A percentile compares a stretch with the other conserved stretches of the same genome.
Evolutionary conservation across 2,113 vertebrate genomes (phyloP).

Genomic region (Glareola pratincola): DNA sequence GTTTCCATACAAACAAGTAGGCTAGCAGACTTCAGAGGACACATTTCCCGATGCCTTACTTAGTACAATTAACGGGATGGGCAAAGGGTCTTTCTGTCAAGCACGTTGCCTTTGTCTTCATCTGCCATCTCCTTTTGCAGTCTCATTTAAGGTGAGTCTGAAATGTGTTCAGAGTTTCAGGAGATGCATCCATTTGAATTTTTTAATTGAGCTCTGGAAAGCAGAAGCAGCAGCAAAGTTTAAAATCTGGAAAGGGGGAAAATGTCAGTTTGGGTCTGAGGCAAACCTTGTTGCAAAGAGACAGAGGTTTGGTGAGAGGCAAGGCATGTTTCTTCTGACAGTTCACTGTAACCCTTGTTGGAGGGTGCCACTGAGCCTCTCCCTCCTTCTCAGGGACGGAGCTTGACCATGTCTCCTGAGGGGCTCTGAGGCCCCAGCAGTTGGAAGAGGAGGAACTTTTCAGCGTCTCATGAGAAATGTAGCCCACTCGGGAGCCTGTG

Average conservation of each 20-base stretch:
- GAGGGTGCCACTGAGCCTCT: background rate
- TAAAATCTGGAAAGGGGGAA: background rate
- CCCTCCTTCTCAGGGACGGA: background rate
- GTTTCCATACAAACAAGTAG: background rate
- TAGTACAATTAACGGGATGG: background rate
- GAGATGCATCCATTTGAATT: background rate
- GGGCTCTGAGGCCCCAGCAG: background rate
- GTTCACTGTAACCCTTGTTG: background rate
- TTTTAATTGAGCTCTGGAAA: background rate
- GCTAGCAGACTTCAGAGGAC: background rate
- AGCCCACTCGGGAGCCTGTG: accelerated
- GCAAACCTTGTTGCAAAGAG: background rate
- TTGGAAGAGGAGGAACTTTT: background rate
- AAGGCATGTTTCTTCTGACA: background rate
- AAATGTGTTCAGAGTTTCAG: background rate
- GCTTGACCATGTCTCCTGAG: accelerated
- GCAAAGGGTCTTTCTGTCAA: background rate
- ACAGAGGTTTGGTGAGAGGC: background rate
- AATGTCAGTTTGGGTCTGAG: background rate
- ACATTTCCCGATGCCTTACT: accelerated
- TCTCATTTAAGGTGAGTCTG: background rate
- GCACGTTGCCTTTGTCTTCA: background rate
- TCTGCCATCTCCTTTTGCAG: background rate
- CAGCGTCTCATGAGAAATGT: background rate
- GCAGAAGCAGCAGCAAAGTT: background rate